Evolutionary conservation across 2,113 vertebrate genomes (phyloP).

Genomic region (Percopsis transmontana): DNA sequence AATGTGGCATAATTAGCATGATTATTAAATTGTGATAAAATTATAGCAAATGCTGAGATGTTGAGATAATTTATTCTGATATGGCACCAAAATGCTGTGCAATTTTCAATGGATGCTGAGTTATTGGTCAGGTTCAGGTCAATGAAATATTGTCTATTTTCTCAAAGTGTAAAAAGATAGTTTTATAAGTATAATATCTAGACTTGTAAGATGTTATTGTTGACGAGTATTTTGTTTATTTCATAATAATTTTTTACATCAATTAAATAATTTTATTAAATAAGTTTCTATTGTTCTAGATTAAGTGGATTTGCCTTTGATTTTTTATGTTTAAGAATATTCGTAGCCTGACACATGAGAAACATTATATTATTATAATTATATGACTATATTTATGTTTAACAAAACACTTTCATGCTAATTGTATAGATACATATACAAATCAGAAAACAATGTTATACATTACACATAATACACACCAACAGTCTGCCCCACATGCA

Average conservation of each 20-base stretch:
- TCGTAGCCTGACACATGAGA: no score
- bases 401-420: no score
- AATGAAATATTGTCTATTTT: slow-evolving; percentile 41
- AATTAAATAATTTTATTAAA: slow-evolving; percentile 63
- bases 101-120: slow-evolving; percentile 57
- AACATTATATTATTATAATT: no score
- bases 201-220: slow-evolving; percentile 40
- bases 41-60: slow-evolving; percentile 25
- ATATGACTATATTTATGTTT: no score
- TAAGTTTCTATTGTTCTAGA: not conserved
- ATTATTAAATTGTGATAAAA: slow-evolving; percentile 37
- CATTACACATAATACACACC: no score
- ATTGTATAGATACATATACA: no score
- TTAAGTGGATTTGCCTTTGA: not conserved
- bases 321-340: no score
- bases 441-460: no score
- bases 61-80: slow-evolving; percentile 52
- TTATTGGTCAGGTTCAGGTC: slow-evolving; percentile 14
- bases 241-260: slow-evolving; percentile 48
- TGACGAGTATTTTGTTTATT: slow-evolving; percentile 58
- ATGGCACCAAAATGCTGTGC: slow-evolving; percentile 59
- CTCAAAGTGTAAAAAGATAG: slow-evolving; percentile 18
- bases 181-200: slow-evolving; percentile 47
- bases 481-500: no score
- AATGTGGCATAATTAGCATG: slow-evolving; percentile 34